A percentile compares a stretch with the other conserved stretches of the same genome.
These are phyloP conservation scores for Corythornis leucogaster DNA, from an alignment of 2,797 vertebrate species.

Conservation along the genomic window DNA sequence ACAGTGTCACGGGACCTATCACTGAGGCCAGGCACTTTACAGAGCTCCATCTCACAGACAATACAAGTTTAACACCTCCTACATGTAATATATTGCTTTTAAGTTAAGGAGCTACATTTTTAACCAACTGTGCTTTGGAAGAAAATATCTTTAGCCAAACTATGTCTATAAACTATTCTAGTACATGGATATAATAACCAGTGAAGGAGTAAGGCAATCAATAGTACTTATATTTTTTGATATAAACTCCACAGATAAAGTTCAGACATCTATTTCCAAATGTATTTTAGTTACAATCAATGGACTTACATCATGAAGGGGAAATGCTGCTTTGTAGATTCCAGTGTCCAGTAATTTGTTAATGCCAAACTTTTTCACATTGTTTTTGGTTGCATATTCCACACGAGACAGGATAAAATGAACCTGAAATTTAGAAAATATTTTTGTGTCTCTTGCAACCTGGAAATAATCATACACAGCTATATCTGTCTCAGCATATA, in stretches of 20 bases:
- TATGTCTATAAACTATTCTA: not conserved
- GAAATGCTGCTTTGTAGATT: constrained; percentile 94
- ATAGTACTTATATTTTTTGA: not conserved
- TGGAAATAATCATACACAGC: not conserved
- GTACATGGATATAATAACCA: not conserved
- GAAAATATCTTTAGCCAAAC: not conserved
- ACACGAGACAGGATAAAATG: constrained; percentile 90
- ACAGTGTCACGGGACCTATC: not conserved
- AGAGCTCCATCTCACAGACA: not conserved
- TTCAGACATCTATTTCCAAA: not conserved
- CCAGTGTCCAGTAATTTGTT: constrained; percentile 87
- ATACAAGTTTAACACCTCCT: not conserved
- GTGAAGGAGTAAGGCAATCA: not conserved
- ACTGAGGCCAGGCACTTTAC: not conserved
- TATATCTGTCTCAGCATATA: not conserved
- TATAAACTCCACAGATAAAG: not conserved
- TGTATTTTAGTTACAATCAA: not conserved
- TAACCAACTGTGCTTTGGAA: not conserved
- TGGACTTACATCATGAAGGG: constrained; percentile 90
- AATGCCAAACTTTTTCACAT: constrained; percentile 90
- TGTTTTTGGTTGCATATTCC: constrained; percentile 84
- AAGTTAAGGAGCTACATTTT: not conserved
- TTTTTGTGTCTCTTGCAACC: not conserved
- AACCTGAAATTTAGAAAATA: constrained; percentile 78
- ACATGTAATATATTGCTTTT: not conserved